Conservation (phyloP, 2,888 invertebrate genomes). For the Mactromeris polynyma region DNA sequence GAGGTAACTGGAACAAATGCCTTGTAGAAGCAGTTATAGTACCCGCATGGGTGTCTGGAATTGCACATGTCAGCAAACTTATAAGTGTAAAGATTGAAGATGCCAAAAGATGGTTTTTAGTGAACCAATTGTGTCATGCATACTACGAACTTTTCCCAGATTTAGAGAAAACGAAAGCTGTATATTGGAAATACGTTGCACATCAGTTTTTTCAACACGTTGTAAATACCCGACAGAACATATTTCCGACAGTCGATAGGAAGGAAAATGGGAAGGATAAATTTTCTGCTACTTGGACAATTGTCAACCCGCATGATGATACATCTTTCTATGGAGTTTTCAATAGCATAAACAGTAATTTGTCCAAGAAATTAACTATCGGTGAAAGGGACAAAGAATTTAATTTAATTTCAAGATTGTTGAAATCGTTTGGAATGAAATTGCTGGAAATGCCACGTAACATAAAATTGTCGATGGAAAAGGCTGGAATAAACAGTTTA, state of each 20-base stretch:
- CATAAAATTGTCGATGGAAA: constrained; percentile 5
- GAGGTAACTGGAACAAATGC: constrained; percentile 34
- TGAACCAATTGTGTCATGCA: neutral
- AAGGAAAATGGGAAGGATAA: neutral
- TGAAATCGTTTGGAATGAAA: constrained; percentile 22
- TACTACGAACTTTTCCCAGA: neutral
- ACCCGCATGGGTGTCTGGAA: constrained; percentile 21
- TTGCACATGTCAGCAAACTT: neutral
- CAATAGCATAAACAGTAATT: neutral
- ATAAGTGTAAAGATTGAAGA: neutral
- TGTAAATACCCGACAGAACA: neutral
- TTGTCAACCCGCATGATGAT: neutral
- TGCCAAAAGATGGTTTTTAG: neutral
- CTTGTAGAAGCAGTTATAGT: constrained; percentile 16
- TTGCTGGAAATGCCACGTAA: constrained; percentile 10
- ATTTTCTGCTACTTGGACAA: neutral
- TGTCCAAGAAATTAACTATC: neutral
- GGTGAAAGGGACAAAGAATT: neutral
- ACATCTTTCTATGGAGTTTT: neutral
- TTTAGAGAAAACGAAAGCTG: constrained; percentile 45
- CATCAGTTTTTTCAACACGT: neutral
- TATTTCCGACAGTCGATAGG: neutral
- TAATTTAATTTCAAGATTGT: neutral
- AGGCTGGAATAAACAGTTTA: constrained; percentile 24
- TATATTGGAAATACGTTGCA: neutral